Evolutionary conservation across 2,888 invertebrate genomes (phyloP).

Genomic region (Cosmia pyralina): DNA sequence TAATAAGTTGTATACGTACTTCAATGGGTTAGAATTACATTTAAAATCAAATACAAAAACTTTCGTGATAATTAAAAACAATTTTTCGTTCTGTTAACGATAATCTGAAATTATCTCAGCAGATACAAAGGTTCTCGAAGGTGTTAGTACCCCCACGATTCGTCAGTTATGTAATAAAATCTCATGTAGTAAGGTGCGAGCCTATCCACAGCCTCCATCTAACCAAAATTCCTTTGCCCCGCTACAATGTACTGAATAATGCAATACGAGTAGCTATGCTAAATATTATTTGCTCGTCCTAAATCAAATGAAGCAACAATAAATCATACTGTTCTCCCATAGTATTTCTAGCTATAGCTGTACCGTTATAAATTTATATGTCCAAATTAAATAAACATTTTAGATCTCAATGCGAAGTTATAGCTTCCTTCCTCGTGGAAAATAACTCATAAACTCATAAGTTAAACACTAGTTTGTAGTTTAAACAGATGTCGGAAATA

Average conservation of each 20-base stretch:
- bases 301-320: conserved; percentile 20
- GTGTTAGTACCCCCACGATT: too few species aligned
- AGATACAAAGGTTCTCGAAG: not conserved
- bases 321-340: conserved; percentile 27
- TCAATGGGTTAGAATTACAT: not conserved
- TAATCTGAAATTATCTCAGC: not conserved
- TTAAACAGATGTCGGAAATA: not conserved
- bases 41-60: not conserved
- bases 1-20: too few species aligned
- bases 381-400: conserved; percentile 46
- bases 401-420: conserved; percentile 45
- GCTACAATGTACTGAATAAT: conserved; percentile 31
- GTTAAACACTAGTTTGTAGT: conserved; percentile 13
- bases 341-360: conserved; percentile 29
- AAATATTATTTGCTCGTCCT: conserved; percentile 23
- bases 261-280: conserved; percentile 14
- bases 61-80: not conserved
- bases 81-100: not conserved
- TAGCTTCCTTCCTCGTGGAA: conserved; percentile 46
- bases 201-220: not conserved
- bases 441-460: conserved; percentile 19
- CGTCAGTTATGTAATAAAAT: not conserved
- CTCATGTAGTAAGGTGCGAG: too few species aligned
- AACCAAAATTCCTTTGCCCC: not conserved
- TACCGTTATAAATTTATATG: conserved; percentile 36